Base-by-base conservation (phyloP, 2,797 vertebrate genomes). In the Hipposideros larvatus region DNA sequence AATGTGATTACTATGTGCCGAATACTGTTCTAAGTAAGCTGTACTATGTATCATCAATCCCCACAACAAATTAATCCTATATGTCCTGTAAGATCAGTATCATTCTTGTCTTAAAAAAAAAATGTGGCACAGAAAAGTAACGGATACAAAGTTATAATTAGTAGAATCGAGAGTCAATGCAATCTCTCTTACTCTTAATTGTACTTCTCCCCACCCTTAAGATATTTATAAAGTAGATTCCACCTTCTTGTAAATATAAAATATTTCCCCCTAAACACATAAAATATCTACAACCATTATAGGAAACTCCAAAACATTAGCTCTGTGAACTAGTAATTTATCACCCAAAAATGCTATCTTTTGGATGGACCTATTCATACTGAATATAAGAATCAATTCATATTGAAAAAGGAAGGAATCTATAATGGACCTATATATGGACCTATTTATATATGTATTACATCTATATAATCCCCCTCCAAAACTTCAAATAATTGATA, bases 191-290 rank as follows among this genome's bases (percentile, higher is more conserved):
- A 8, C 18, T 87, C 18, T 83, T 88, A 94, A 79, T 19, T 3
- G 4, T 24, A 80, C 63, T 91, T 82, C 24, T 93, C 28, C 28
- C 57, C 11, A 71, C 14, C 26, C 63, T 96, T 91, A 80, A 87
- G 22, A 26, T 83, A 83, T 57, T 91, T 89, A 63, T 74, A 91
- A 96, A 96, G 91, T 43, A 13, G 10, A 94, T 10, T 68, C 16
- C 51, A 53, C 66, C 28, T 85, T 89, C 65, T 71, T 88, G 84
- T 37, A 55, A 80, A 65, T 61, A 92, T 63, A 91, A 96, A 95
- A 80, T 51, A 96, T 2, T 85, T 63, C 2, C 84, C 31, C 31
- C 34, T 11, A 89, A 92, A 74, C 57, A 92, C 24, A 86, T 11
- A n/a, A 43, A 87, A 22, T 78, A 96, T 68, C n/a, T 63, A 55